Percentiles rank a stretch among this genome's conserved stretches.
Conservation (phyloP, 2,113 vertebrate genomes). For the Onychorhynchus coronatus region DNA sequence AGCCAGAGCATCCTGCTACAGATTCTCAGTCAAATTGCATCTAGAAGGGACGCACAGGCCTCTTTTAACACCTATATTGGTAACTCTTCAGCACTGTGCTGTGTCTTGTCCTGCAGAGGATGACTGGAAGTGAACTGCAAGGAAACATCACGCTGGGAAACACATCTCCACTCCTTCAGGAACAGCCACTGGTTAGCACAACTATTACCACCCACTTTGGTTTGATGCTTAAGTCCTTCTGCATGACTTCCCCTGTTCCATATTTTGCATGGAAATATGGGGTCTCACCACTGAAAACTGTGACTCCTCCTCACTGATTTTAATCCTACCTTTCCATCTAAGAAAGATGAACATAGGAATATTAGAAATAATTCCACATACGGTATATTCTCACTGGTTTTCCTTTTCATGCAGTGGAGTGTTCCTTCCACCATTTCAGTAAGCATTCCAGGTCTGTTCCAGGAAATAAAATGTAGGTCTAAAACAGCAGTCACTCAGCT, state of each 20-base stretch:
- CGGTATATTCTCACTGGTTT: background rate
- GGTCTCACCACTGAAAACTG: background rate
- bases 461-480: background rate
- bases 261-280: background rate
- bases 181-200: background rate
- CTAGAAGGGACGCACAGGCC: background rate
- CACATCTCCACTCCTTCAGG: too few species aligned
- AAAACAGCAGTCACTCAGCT: background rate
- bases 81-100: background rate
- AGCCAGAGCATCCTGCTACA: background rate
- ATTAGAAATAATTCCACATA: background rate
- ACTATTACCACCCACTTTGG: background rate
- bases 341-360: background rate
- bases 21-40: background rate
- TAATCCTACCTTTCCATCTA: background rate
- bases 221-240: background rate
- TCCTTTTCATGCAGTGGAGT: background rate
- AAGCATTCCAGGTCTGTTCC: background rate
- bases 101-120: background rate
- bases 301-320: background rate
- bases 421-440: background rate
- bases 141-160: background rate
- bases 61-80: background rate
- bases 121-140: background rate
- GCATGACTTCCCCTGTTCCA: rapidly evolving